phyloP scores from a whole-genome alignment of 2,888 invertebrate species.

The Rhyacophila evoluta region DNA sequence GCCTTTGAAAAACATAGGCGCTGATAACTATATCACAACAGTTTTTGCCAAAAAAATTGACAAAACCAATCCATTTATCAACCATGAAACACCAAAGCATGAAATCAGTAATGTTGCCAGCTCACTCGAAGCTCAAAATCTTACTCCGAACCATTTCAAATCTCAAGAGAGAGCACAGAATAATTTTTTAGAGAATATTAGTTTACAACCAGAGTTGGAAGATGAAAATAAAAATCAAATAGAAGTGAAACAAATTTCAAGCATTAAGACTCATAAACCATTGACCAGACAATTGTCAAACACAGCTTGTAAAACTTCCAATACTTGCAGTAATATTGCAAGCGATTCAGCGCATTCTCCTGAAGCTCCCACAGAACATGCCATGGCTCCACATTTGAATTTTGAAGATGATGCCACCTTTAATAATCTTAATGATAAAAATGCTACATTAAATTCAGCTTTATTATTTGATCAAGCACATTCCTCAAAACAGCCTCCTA shows the following conservation, averaged over 20 bases:
- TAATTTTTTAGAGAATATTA: constrained; percentile 67
- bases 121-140: constrained; percentile 60
- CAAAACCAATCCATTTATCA: constrained; percentile 33
- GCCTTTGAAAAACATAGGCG: constrained; percentile 76
- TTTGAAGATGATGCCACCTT: not conserved
- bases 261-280: constrained; percentile 76
- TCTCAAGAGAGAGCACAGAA: constrained; percentile 69
- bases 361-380: constrained; percentile 32
- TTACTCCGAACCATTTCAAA: constrained; percentile 64
- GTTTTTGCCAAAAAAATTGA: constrained; percentile 70
- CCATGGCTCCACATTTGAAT: constrained; percentile 26
- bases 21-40: constrained; percentile 81
- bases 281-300: constrained; percentile 75
- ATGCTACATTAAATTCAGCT: not conserved
- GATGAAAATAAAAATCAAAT: constrained; percentile 68
- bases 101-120: constrained; percentile 55
- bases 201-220: constrained; percentile 67
- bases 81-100: constrained; percentile 48
- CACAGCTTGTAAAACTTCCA: constrained; percentile 59
- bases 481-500: constrained; percentile 48
- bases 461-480: constrained; percentile 42
- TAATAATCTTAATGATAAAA: constrained; percentile 30
- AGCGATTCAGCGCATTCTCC: constrained; percentile 39
- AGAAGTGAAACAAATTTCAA: constrained; percentile 67
- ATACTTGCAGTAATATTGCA: constrained; percentile 47